Percentiles rank a stretch among this genome's conserved stretches.
Evolutionary conservation across 2,888 invertebrate species (phyloP).

Genomic region (Elmis aenea): DNA sequence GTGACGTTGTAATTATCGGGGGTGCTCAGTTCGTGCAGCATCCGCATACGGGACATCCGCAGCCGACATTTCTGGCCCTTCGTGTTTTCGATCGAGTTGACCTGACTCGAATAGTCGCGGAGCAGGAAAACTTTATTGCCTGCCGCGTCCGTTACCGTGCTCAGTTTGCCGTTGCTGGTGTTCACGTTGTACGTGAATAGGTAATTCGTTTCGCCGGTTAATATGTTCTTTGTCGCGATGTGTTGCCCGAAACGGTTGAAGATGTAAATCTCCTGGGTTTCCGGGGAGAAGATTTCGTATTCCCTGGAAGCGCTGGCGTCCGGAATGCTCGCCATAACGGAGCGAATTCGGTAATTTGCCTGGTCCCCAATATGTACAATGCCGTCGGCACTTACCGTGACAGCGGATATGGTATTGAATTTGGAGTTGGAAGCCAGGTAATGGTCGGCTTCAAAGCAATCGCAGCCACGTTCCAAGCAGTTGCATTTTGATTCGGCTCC

Average conservation of each 20-base stretch:
- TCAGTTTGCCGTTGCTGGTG: constrained; percentile 91
- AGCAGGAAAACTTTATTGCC: constrained; percentile 83
- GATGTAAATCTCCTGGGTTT: constrained; percentile 90
- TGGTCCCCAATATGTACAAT: constrained; percentile 94
- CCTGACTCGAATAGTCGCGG: constrained; percentile 79
- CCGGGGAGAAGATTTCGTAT: constrained; percentile 92
- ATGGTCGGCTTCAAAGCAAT: constrained; percentile 89
- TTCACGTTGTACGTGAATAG: constrained; percentile 95
- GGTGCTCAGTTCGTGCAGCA: constrained; percentile 84
- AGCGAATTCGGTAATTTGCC: constrained; percentile 82
- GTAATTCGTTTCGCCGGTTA: constrained; percentile 92
- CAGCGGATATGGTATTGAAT: constrained; percentile 89
- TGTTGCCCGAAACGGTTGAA: constrained; percentile 95
- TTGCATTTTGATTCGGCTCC: constrained; percentile 93
- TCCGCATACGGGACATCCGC: constrained; percentile 87
- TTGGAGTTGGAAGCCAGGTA: constrained; percentile 89
- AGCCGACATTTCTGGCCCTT: constrained; percentile 88
- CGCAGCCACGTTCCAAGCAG: constrained; percentile 85
- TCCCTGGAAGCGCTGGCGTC: constrained; percentile 78
- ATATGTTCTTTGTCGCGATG: constrained; percentile 85
- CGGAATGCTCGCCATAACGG: constrained; percentile 85
- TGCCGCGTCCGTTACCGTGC: constrained; percentile 88
- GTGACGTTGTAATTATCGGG: constrained; percentile 92
- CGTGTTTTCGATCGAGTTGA: constrained; percentile 91
- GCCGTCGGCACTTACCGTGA: constrained; percentile 90